Evolutionary conservation across 2,797 vertebrate genomes (phyloP).

Genomic region (Manis javanica): DNA sequence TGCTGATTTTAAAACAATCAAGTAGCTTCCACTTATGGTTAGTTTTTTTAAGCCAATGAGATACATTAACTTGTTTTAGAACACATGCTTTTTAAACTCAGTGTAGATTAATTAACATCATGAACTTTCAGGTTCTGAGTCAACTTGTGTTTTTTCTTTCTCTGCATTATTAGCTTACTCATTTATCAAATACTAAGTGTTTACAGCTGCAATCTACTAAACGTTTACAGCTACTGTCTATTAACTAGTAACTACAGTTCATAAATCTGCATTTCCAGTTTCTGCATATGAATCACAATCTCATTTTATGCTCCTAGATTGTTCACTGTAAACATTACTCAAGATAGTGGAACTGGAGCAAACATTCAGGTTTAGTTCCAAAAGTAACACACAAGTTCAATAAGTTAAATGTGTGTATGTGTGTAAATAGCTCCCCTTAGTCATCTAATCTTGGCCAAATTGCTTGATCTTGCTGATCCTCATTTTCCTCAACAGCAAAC

Average conservation of each 20-base stretch:
- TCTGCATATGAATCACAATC: conserved; percentile 19
- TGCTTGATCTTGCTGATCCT: conserved; percentile 50
- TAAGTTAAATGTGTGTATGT: background rate
- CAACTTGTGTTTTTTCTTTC: background rate
- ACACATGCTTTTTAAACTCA: background rate
- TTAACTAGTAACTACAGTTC: background rate
- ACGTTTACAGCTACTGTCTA: background rate
- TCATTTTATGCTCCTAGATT: background rate
- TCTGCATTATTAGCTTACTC: background rate
- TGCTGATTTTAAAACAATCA: conserved; percentile 27
- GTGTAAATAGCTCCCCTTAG: background rate
- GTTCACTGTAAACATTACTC: conserved; percentile 26
- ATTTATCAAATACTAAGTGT: background rate
- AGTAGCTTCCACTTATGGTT: background rate
- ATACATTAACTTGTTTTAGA: conserved; percentile 39
- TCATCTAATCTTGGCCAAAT: conserved; percentile 23
- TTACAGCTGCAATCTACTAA: background rate
- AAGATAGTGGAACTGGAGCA: background rate
- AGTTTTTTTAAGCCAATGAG: conserved; percentile 33
- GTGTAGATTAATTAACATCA: background rate
- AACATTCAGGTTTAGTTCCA: background rate
- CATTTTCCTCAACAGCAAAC: conserved; percentile 56
- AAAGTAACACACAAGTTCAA: background rate
- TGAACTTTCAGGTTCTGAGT: background rate
- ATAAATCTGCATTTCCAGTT: background rate